phyloP scores from a whole-genome alignment of 2,113 vertebrate species.

The Prochilodus magdalenae region DNA sequence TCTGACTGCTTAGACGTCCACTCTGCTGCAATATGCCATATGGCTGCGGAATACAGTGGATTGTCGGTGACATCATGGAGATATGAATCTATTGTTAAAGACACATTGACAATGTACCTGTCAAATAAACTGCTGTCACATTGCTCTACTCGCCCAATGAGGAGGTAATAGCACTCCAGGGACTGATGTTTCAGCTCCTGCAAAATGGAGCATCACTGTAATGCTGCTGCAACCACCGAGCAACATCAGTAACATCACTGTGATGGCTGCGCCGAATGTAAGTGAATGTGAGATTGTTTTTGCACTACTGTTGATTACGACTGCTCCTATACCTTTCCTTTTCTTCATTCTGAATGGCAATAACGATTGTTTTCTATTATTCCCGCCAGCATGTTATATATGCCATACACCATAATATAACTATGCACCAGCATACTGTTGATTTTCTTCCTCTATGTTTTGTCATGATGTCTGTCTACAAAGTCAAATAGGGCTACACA shows the following conservation, averaged over 20 bases:
- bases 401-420: neutral
- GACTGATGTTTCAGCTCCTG: conserved; percentile 18
- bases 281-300: neutral
- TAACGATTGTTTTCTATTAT: neutral
- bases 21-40: neutral
- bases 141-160: conserved; percentile 3
- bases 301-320: neutral
- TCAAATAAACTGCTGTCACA: conserved; percentile 11
- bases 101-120: conserved; percentile 25
- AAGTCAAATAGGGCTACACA: neutral
- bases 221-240: conserved; percentile 15
- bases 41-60: neutral
- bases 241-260: neutral
- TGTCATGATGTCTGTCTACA: neutral
- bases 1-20: conserved; percentile 19
- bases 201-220: conserved; percentile 24
- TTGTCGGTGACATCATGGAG: neutral
- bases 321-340: neutral
- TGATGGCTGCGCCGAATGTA: neutral
- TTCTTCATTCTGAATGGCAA: neutral
- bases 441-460: neutral
- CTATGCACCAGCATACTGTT: too few relatives aligned
- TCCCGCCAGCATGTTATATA: neutral
- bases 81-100: conserved; percentile 25
- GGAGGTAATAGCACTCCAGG: conserved; percentile 11